phyloP scores from a whole-genome alignment of 2,888 invertebrate species.

The Protonemura montana region DNA sequence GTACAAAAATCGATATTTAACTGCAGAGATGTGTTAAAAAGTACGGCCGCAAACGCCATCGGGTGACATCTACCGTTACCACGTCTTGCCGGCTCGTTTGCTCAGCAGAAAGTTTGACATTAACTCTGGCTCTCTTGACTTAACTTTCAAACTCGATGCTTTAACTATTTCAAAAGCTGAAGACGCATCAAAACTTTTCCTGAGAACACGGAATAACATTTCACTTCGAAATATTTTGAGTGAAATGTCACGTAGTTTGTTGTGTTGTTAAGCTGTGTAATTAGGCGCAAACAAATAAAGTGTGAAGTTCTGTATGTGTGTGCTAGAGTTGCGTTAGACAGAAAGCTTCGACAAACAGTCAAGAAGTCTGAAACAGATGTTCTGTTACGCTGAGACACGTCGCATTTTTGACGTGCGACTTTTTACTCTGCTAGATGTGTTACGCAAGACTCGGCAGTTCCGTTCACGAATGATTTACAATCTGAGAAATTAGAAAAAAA shows the following conservation, averaged over 20 bases:
- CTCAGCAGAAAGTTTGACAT: too few relatives aligned
- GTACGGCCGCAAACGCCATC: too few relatives aligned
- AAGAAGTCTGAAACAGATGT: not conserved
- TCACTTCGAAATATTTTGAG: not conserved
- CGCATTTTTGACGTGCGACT: not conserved
- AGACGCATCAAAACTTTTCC: not conserved
- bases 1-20: too few relatives aligned
- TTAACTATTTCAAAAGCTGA: not conserved
- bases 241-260: not conserved
- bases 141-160: too few relatives aligned
- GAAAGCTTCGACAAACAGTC: not conserved
- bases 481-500: conserved; percentile 22
- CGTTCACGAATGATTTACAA: conserved; percentile 17
- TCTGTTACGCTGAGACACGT: not conserved
- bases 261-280: not conserved
- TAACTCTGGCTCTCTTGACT: too few relatives aligned
- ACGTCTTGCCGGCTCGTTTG: too few relatives aligned
- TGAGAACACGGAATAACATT: not conserved
- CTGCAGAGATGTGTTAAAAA: too few relatives aligned
- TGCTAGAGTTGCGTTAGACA: not conserved
- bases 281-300: not conserved
- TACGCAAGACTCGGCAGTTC: not conserved
- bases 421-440: not conserved
- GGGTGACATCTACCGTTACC: too few relatives aligned
- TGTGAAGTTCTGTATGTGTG: not conserved